Evolutionary conservation across 1,140 invertebrate genomes (phyloP).

Genomic region (Frieseomelitta varia): DNA sequence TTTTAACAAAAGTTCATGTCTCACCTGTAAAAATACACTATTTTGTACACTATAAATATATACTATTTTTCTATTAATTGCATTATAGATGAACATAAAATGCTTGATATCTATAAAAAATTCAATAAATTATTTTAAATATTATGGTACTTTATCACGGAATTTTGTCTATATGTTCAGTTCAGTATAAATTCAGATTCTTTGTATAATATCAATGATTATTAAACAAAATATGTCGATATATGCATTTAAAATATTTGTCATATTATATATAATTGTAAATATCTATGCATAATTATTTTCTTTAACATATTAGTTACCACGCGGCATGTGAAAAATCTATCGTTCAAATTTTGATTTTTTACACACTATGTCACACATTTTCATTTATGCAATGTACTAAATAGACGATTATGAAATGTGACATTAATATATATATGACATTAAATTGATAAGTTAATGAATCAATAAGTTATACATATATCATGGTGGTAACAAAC

Average conservation of each 20-base stretch:
- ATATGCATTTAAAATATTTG: conserved; percentile 5
- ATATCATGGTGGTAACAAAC: not conserved
- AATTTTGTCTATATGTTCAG: not conserved
- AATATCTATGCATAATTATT: not conserved
- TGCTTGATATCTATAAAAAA: not conserved
- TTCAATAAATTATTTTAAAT: not conserved
- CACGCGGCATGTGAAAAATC: not conserved
- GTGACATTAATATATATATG: no score
- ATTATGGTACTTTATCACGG: no score
- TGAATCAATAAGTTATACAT: not conserved
- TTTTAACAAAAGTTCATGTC: conserved; percentile 7
- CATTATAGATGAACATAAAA: not conserved
- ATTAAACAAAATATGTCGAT: not conserved
- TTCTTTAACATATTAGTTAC: not conserved
- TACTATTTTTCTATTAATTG: conserved; percentile 45
- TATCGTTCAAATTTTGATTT: not conserved
- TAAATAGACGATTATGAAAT: not conserved
- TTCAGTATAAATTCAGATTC: not conserved
- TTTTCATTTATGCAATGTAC: not conserved
- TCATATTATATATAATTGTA: not conserved
- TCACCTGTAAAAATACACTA: conserved; percentile 15
- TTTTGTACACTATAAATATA: conserved; percentile 26
- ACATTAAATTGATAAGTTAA: no score
- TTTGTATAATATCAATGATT: no score
- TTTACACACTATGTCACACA: not conserved